Evolutionary conservation across 2,888 invertebrate genomes (phyloP), one percentile per base, ranked within the genome.

Genomic region (Trichacis sp.): DNA sequence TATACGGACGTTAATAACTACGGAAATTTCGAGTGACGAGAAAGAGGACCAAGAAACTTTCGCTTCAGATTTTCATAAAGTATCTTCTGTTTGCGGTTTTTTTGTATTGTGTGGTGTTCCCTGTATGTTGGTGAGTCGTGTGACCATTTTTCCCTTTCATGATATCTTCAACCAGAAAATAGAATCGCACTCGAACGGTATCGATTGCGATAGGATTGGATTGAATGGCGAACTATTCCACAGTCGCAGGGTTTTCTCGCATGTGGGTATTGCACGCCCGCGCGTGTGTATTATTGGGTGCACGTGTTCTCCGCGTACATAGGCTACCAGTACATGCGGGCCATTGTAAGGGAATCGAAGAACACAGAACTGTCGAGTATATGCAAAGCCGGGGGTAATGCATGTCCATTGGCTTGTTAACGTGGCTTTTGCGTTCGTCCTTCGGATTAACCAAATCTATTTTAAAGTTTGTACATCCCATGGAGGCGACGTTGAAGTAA

Each of bases 331-430:
- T 62, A 64, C 59, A 69, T 43, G 58, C 53, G 59, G 48, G 51
- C 53, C 60, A 66, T 58, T 69, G 62, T 63, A 65, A 63, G 63
- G 60, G 68, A 65, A 69, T 63, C 52, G 68, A 62, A 57, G 68
- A 69, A 65, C 65, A 69, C 30, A 57, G 63, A 61, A 65, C 58
- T 51, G 54, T 60, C 19, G 68, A 33, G 18, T 63, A 42, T 65
- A 57, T 64, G 66, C 59, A 59, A 62, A 64, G 59, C 62, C 12
- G 49, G 56, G 62, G 54, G 64, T 69, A 69, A 69, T 57, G 59
- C 62, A 59, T 64, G 62, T 69, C 56, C 62, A 67, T 56, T 64
- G 57, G 67, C 67, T 63, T 64, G 64, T 64, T 67, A 69, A 69
- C 64, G 66, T 64, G 69, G 67, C 60, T 62, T 69, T 67, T 64